Base-by-base conservation (phyloP, 2,113 vertebrate genomes). In the Pontoporia blainvillei region DNA sequence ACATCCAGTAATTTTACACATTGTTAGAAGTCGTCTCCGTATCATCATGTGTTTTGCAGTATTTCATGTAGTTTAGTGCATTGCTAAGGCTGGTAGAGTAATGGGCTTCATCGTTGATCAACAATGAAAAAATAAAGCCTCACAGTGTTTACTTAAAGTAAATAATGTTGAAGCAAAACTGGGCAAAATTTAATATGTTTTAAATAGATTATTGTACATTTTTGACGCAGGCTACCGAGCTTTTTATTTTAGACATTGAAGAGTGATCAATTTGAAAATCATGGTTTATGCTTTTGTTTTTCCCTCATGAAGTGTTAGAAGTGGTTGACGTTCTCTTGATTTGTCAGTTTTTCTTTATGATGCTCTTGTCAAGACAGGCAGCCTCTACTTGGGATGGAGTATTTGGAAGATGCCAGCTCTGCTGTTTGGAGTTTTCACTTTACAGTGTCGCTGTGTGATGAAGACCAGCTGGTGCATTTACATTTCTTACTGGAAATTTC, bases 401-500 rank as follows among this genome's bases (percentile, higher is more conserved):
- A 41, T 92, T 69, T 83, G 54, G 49, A 97, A 96, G 96, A 92
- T 97, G 96, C 90, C 97, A 97, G 46, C 82, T 20, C 54, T 31
- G 66, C 96, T 96, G 18, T 98, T 98, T 94, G 97, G 95, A 87
- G 94, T 97, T 98, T 98, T 98, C 79, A 64, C 86, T 96, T 96
- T 97, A 87, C 97, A 96, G 83, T 62, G 29, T 87, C 96, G 62
- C 95, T 97, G 72, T 97, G 72, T 93, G 90, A 93, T 97, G 98
- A 95, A 97, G 97, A 96, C 97, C 98, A 98, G 98, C 98, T 99
- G 98, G 96, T 97, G 96, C 95, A 93, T 96, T 98, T 95, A 97
- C 97, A 97, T 98, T 96, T 91, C 97, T 97, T 97, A 97, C 96
- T 98, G 98, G 97, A 98, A 98, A 97, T 98, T 98, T 98, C 97